Evolutionary conservation across 2,888 invertebrate species (phyloP), one percentile per base, ranked within the genome.

Genomic region (Sphaerophoria rueppellii): DNA sequence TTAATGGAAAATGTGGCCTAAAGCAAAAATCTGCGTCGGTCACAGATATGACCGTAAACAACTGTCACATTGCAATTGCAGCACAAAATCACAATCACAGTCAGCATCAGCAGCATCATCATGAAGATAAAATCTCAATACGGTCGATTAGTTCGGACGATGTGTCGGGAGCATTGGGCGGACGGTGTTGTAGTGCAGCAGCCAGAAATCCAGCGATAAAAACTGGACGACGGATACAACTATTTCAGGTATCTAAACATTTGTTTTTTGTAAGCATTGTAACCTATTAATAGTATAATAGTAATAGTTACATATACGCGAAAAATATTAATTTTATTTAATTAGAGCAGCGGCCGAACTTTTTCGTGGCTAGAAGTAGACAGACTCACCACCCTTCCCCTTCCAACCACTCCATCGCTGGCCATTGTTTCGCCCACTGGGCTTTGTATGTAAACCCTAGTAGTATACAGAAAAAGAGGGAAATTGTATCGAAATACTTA

Each of bases 181-280:
- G 93, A 74, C 88, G 89, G 70, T 90, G 90, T 52, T 93, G 93
- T 80, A 94, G 94, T 89, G 94, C 93, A 89, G 93, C 93, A 73
- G 94, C 93, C 11, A 93, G 94, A 57, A 95, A 95, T 91, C 95
- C 95, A 43, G 94, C 95, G 4, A 94, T 94, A 89, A 94, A 94
- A 85, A 93, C 93, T 35, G 95, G 95, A 14, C 92, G 95, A 60
- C 93, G 94, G 70, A 92, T 95, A 88, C 95, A 95, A 89, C 92
- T 95, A 86, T 91, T 95, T 88, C 95, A 95, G 91, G 92, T 92
- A 89, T 2, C 24, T 24, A 24, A n/a, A 24, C 24, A 24, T 24
- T 24, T 24, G 24, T 24, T 24, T 24, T 24, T 24, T 24, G 24
- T 24, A 24, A 24, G 1, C 24, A 24, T 24, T 24, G n/a, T n/a